Evolutionary conservation across 2,888 invertebrate genomes (phyloP).

Genomic region (Caenorhabditis japonica): DNA sequence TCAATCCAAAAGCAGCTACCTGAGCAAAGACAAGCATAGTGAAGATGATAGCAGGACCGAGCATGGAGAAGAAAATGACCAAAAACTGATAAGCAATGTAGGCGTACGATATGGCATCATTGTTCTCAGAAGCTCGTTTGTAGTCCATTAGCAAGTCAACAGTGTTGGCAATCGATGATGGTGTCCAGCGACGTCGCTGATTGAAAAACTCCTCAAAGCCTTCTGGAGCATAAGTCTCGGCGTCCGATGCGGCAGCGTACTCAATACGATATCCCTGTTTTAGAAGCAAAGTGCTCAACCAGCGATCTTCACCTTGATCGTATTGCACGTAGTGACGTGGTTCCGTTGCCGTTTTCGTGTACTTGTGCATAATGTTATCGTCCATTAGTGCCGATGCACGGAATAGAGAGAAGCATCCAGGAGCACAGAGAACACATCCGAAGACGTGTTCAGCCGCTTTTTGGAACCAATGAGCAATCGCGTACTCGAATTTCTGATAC

Average conservation of each 20-base stretch:
- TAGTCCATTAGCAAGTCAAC: constrained; percentile 76
- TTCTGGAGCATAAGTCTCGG: constrained; percentile 78
- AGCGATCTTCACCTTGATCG: constrained; percentile 84
- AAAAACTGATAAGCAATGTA: constrained; percentile 77
- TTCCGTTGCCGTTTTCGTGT: constrained; percentile 83
- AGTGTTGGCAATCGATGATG: constrained; percentile 77
- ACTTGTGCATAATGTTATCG: constrained; percentile 89
- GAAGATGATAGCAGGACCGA: constrained; percentile 77
- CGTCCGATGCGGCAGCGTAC: constrained; percentile 79
- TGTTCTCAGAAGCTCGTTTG: constrained; percentile 74
- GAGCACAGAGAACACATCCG: constrained; percentile 90
- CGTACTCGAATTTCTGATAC: constrained; percentile 91
- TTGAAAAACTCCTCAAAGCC: constrained; percentile 78
- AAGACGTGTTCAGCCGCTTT: constrained; percentile 92
- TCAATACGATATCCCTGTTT: constrained; percentile 79
- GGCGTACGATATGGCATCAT: constrained; percentile 73
- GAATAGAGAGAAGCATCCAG: constrained; percentile 90
- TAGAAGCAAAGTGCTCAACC: constrained; percentile 79
- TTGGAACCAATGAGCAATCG: constrained; percentile 92
- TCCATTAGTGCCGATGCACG: constrained; percentile 89
- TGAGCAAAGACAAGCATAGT: constrained; percentile 77
- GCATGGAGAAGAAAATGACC: constrained; percentile 77
- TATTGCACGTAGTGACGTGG: constrained; percentile 91
- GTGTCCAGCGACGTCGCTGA: constrained; percentile 77
- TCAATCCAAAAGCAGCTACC: constrained; percentile 72